phyloP scores from a whole-genome alignment of 2,888 invertebrate species.

The Iphiclides podalirius region DNA sequence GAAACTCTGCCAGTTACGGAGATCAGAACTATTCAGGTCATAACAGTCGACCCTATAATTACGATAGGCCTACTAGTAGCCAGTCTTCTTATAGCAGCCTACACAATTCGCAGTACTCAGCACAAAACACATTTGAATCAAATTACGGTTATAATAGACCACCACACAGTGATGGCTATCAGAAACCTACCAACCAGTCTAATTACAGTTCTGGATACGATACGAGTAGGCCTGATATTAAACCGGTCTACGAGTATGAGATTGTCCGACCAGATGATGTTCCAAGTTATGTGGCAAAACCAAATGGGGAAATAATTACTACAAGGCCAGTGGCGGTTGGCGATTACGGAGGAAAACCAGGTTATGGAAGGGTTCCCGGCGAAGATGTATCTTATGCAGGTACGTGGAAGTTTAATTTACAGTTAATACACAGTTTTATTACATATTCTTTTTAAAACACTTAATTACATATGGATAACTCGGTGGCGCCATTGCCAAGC shows the following conservation, averaged over 20 bases:
- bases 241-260: slow-evolving; percentile 66
- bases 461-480: too few relatives aligned
- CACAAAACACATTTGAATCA: slow-evolving; percentile 23
- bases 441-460: neutral
- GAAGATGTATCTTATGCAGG: slow-evolving; percentile 49
- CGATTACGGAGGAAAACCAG: slow-evolving; percentile 45
- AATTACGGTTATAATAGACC: slow-evolving; percentile 25
- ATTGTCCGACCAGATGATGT: slow-evolving; percentile 50
- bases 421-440: too few relatives aligned
- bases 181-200: slow-evolving; percentile 25
- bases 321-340: slow-evolving; percentile 59
- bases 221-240: slow-evolving; percentile 42
- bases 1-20: slow-evolving; percentile 6
- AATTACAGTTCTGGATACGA: slow-evolving; percentile 27
- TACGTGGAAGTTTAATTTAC: too few relatives aligned
- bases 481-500: too few relatives aligned
- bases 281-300: slow-evolving; percentile 54
- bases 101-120: slow-evolving; percentile 25
- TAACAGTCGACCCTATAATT: slow-evolving; percentile 19
- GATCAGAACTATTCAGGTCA: slow-evolving; percentile 6
- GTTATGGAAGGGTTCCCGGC: slow-evolving; percentile 45
- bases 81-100: slow-evolving; percentile 22
- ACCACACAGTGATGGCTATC: slow-evolving; percentile 18
- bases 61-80: slow-evolving; percentile 15
- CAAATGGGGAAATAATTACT: slow-evolving; percentile 56